Percentiles rank a stretch among this genome's conserved stretches.
Conservation (phyloP, 2,888 invertebrate genomes). For the Eubasilissa splendida region DNA sequence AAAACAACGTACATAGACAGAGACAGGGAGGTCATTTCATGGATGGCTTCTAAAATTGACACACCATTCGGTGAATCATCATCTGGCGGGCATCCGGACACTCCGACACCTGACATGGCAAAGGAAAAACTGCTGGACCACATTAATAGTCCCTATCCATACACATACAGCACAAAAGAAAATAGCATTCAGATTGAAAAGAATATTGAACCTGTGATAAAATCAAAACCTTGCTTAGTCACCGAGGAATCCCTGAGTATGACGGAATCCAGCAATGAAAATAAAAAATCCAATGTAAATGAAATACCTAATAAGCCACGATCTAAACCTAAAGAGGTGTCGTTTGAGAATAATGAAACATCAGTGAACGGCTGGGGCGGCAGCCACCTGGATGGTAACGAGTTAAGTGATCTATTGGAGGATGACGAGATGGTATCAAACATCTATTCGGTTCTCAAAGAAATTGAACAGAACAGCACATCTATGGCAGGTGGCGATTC, state of each 20-base stretch:
- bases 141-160: not conserved
- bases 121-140: conserved; percentile 18
- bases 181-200: conserved; percentile 45
- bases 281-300: conserved; percentile 12
- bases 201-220: conserved; percentile 51
- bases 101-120: conserved; percentile 39
- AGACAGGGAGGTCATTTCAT: conserved; percentile 70
- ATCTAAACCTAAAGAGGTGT: conserved; percentile 47
- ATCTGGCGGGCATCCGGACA: conserved; percentile 47
- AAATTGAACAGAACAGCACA: conserved; percentile 65
- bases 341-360: conserved; percentile 39
- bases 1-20: conserved; percentile 60
- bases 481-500: conserved; percentile 64
- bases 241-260: conserved; percentile 1
- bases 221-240: conserved; percentile 31
- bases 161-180: conserved; percentile 9
- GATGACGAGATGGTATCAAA: conserved; percentile 68
- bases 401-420: conserved; percentile 48
- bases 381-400: conserved; percentile 35
- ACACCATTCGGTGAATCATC: conserved; percentile 63
- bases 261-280: not conserved
- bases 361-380: conserved; percentile 41
- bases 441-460: conserved; percentile 71
- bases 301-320: conserved; percentile 1
- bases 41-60: conserved; percentile 70